Percentiles rank a stretch among this genome's conserved stretches.
Evolutionary conservation across 2,113 vertebrate species (phyloP).

Genomic region (Cyanoramphus novaezelandiae): DNA sequence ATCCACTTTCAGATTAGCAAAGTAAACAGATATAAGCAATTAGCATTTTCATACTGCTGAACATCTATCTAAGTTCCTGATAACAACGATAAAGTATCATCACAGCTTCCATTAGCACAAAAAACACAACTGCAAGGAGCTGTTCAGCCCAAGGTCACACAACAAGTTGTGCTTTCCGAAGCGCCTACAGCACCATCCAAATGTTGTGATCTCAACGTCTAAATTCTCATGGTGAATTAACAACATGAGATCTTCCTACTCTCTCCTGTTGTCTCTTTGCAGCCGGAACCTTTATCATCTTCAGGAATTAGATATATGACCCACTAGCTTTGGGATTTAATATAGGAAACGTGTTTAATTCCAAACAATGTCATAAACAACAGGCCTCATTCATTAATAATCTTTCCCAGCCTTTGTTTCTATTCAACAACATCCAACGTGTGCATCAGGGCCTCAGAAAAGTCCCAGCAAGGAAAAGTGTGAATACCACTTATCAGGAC

Average conservation of each 20-base stretch:
- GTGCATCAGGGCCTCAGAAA: not conserved
- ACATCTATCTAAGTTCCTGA: not conserved
- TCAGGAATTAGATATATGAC: not conserved
- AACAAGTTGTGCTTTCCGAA: not conserved
- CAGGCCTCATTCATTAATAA: not conserved
- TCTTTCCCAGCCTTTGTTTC: not conserved
- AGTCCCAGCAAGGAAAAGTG: not conserved
- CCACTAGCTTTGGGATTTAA: not conserved
- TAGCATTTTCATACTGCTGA: not conserved
- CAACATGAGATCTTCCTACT: not conserved
- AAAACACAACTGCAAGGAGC: not conserved
- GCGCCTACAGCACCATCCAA: not conserved
- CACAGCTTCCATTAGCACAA: not conserved
- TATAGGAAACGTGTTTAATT: not conserved
- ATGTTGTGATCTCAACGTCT: not conserved
- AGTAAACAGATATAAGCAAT: not conserved
- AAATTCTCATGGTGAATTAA: not conserved
- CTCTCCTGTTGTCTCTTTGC: not conserved
- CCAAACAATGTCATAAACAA: not conserved
- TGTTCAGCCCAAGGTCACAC: not conserved
- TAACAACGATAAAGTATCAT: not conserved
- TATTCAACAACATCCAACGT: accelerated
- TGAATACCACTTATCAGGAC: not conserved
- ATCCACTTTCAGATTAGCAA: not conserved
- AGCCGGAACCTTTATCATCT: not conserved